Evolutionary conservation across 2,113 vertebrate species (phyloP), one percentile per base, ranked within the genome.

Genomic region (Drymodes brunneopygia): DNA sequence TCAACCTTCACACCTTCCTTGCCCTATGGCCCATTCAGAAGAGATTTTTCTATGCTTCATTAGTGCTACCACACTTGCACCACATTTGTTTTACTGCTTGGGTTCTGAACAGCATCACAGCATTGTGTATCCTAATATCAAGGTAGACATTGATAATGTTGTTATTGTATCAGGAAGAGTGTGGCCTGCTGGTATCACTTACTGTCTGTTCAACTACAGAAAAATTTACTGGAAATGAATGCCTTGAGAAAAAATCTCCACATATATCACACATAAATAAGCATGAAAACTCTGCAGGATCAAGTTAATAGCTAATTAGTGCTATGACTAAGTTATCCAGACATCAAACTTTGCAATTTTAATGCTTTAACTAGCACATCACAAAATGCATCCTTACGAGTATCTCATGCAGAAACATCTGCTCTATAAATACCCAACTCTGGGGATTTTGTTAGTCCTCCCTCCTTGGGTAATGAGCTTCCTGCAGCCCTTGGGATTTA

Each of bases 301-400:
- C 78, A 70, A 89, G 62, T 62, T 80, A 94, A 80, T 29, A 92
- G 47, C 85, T 91, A 88, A 94, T 91, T 94, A 92, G 92, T 29
- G 42, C 79, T 67, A 57, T 28, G 56, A 79, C 45, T 72, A 93
- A 92, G 42, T 90, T 73, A 90, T 16, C 22, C 40, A 82, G 50
- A 51, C 47, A 89, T 42, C 36, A 74, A 79, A 94, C 71, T 86
- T 40, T 9, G 70, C 78, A 25, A 42, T 44, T 72, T 57, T 65
- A 45, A 79, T 35, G 33, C 40, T 45, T 50, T 51, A 86, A 91
- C 64, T 67, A 87, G 78, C 64, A 40, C 31, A 73, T 48, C 35
- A 81, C 57, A 75, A 92, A 85, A 72, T 1, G 29, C 14, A 78
- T 65, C 60, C 71, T 61, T 54, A 28, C 2, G 21, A 90, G 31